A percentile compares a stretch with the other conserved stretches of the same genome.
Evolutionary conservation across 2,797 vertebrate species (phyloP).

Genomic region (Sciaenops ocellatus): DNA sequence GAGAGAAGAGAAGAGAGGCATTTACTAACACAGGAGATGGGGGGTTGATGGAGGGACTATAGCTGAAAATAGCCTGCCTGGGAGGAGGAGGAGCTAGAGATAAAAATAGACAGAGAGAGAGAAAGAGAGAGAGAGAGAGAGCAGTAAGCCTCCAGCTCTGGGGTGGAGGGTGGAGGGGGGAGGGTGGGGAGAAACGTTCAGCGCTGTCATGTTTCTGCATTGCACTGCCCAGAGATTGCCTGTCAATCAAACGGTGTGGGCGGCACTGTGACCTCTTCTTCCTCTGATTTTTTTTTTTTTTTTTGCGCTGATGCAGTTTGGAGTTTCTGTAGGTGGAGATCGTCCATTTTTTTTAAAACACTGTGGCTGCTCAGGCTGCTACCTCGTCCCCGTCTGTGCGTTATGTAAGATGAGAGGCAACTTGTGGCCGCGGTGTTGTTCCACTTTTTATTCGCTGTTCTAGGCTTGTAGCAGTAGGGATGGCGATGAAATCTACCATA

Average conservation of each 20-base stretch:
- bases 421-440: neutral
- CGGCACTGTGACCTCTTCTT: slow-evolving; percentile 14
- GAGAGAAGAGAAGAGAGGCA: slow-evolving; percentile 8
- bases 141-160: slow-evolving; percentile 67
- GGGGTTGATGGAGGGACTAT: slow-evolving; percentile 56
- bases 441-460: neutral
- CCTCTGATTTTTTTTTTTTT: neutral
- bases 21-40: slow-evolving; percentile 63
- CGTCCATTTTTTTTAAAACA: neutral
- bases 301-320: neutral
- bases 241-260: slow-evolving; percentile 52
- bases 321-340: neutral
- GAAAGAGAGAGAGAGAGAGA: slow-evolving; percentile 46
- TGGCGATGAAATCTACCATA: neutral
- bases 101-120: slow-evolving; percentile 73
- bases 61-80: slow-evolving; percentile 68
- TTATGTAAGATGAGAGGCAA: neutral
- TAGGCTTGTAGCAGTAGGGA: neutral
- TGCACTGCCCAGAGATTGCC: slow-evolving; percentile 45
- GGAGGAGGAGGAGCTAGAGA: slow-evolving; percentile 68
- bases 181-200: slow-evolving; percentile 10
- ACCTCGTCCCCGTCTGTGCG: neutral
- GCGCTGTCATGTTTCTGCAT: slow-evolving; percentile 58
- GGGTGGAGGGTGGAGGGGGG: slow-evolving; percentile 23
- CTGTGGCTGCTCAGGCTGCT: neutral